Base-by-base conservation (phyloP, 2,797 vertebrate genomes). In the Tympanoctomys barrerae region DNA sequence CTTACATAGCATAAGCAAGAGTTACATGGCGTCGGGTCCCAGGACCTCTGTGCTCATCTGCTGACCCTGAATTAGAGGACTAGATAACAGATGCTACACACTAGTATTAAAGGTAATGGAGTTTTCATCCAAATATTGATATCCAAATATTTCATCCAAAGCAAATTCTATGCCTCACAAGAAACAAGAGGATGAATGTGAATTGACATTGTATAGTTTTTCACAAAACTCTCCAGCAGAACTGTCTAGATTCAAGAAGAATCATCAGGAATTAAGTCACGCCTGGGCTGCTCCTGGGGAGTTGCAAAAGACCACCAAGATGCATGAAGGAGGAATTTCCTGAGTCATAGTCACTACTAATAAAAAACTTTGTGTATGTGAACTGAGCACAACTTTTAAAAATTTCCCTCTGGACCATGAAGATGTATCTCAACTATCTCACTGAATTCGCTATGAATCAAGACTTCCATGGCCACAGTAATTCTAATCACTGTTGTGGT, bases 281-380 rank as follows among this genome's bases (percentile, higher is more conserved):
- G 9, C 7, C n/a, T 31, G 12, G 24, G 14, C 24, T 7, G 14
- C 11, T 0, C 21, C 6, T 54, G 1, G 49, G 13, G 7, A 33
- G 18, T 46, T 0, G 24, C 3, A 24, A 18, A 42, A n/a, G 28
- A 4, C 36, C 16, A 12, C 59, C 59, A 82, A 36, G 31, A 4
- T n/a, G 4, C 26, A 0, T 2, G 10, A 59, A 36, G 1, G 33
- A 12, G 4, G 0, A 11, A 39, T 57, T 83, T 79, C 11, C 11
- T 11, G 13, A 24, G 39, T 7, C 8, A 0, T 33, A 16, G 39
- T 28, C 82, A 46, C 33, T 42, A 46, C 28, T 49, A 83, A 21
- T 31, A 70, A 78, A 70, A 49, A 49, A 61, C 13, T 10, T 22
- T 31, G 24, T 36, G 7, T 11, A 26, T 54, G 52, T 10, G 42